Percentiles rank a stretch among this genome's conserved stretches.
These are phyloP conservation scores for Malacosoma neustria DNA, from an alignment of 2,888 invertebrate genomes.

Conservation along the genomic window DNA sequence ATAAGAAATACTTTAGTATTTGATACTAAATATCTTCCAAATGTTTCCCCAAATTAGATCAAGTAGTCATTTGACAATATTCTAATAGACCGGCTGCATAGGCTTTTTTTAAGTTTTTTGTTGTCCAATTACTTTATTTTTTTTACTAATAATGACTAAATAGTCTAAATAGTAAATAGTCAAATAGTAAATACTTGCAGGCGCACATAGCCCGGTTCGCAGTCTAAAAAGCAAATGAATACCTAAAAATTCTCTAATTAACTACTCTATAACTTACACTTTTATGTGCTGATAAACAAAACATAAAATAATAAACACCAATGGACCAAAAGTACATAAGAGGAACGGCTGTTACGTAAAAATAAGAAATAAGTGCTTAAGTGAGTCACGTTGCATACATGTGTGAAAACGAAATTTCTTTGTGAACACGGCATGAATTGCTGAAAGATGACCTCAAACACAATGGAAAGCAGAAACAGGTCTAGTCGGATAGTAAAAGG, in stretches of 20 bases:
- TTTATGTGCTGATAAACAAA: slow-evolving; percentile 74
- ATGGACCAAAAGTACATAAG: slow-evolving; percentile 20
- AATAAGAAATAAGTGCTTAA: slow-evolving; percentile 40
- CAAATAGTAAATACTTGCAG: no score
- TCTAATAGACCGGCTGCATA: slow-evolving; percentile 48
- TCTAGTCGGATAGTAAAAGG: slow-evolving; percentile 29
- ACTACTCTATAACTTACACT: slow-evolving; percentile 60
- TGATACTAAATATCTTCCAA: slow-evolving; percentile 19
- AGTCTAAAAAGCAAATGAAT: no score
- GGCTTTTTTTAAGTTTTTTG: slow-evolving; percentile 44
- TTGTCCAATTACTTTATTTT: slow-evolving; percentile 23
- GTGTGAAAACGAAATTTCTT: slow-evolving; percentile 21
- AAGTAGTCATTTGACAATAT: slow-evolving; percentile 29
- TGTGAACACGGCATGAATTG: slow-evolving; percentile 23
- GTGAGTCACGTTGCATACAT: slow-evolving; percentile 46
- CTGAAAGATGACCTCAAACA: slow-evolving; percentile 43
- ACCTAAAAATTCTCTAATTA: no score
- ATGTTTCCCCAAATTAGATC: slow-evolving; percentile 69
- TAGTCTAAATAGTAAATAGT: no score
- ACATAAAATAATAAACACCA: slow-evolving; percentile 34
- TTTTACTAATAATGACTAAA: slow-evolving; percentile 28
- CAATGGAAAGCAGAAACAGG: slow-evolving; percentile 30
- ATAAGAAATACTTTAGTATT: no score
- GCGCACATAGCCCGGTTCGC: no score
- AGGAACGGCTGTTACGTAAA: no score